Conservation (phyloP, 2,113 vertebrate genomes). For the Ailuropoda melanoleuca region DNA sequence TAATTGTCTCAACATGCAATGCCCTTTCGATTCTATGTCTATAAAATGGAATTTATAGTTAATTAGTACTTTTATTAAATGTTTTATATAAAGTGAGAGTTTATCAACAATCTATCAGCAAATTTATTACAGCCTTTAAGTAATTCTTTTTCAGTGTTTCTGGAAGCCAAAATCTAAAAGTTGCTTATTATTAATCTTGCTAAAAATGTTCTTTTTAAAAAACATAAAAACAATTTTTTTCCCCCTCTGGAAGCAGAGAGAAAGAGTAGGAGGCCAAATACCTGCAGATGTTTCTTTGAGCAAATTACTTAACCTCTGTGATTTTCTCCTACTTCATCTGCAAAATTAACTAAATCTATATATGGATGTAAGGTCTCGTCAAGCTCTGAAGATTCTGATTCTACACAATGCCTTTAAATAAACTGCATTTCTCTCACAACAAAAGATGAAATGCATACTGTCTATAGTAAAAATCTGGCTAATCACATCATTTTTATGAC, state of each 20-base stretch:
- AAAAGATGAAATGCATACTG: constrained; percentile 10
- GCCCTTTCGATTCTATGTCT: constrained; percentile 20
- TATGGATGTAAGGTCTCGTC: background rate
- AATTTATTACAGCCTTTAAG: constrained; percentile 40
- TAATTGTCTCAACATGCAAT: background rate
- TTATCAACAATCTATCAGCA: constrained; percentile 1
- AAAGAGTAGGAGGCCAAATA: background rate
- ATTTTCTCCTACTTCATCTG: background rate
- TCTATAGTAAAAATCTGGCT: background rate
- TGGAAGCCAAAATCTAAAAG: constrained; percentile 37
- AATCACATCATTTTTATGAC: constrained; percentile 8
- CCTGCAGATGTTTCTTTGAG: background rate
- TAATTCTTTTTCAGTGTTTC: background rate
- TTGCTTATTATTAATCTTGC: background rate
- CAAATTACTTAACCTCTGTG: background rate
- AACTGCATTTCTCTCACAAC: background rate
- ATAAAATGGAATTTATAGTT: constrained; percentile 50
- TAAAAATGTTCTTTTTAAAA: background rate
- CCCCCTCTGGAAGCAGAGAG: background rate
- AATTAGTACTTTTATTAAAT: constrained; percentile 4
- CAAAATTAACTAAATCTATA: background rate
- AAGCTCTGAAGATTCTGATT: background rate
- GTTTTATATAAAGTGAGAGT: background rate
- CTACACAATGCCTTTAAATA: background rate
- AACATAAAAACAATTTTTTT: background rate